These are phyloP conservation scores for Linnaemya tessellans DNA, from an alignment of 2,888 invertebrate genomes.

Conservation along the genomic window DNA sequence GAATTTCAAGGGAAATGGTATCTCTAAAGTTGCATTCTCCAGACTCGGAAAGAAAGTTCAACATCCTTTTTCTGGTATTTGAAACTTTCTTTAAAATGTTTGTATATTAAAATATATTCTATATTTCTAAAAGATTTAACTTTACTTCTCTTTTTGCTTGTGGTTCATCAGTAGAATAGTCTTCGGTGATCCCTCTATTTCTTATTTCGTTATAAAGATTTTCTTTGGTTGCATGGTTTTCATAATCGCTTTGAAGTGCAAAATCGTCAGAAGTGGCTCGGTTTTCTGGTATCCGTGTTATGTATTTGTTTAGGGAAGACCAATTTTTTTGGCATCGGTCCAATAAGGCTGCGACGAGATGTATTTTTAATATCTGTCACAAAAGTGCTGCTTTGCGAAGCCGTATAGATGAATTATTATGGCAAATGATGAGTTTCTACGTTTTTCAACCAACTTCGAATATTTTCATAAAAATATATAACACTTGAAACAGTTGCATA, in stretches of 20 bases:
- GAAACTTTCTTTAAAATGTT: background rate
- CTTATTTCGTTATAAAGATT: background rate
- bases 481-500: background rate
- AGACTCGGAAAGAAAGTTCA: too few species aligned
- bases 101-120: too few species aligned
- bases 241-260: background rate
- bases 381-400: too few species aligned
- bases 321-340: constrained; percentile 17
- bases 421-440: background rate
- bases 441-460: too few species aligned
- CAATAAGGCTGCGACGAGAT: background rate
- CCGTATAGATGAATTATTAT: too few species aligned
- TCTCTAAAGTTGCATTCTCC: too few species aligned
- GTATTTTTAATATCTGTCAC: background rate
- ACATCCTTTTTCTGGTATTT: too few species aligned
- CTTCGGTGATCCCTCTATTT: background rate
- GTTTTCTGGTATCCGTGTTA: too few species aligned
- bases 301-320: too few species aligned
- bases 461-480: constrained; percentile 22
- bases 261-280: too few species aligned
- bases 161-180: background rate
- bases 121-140: too few species aligned
- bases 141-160: background rate
- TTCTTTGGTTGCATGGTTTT: background rate
- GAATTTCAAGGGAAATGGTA: too few species aligned